Conservation (phyloP, 2,797 vertebrate genomes). For the Thamnophis elegans region DNA sequence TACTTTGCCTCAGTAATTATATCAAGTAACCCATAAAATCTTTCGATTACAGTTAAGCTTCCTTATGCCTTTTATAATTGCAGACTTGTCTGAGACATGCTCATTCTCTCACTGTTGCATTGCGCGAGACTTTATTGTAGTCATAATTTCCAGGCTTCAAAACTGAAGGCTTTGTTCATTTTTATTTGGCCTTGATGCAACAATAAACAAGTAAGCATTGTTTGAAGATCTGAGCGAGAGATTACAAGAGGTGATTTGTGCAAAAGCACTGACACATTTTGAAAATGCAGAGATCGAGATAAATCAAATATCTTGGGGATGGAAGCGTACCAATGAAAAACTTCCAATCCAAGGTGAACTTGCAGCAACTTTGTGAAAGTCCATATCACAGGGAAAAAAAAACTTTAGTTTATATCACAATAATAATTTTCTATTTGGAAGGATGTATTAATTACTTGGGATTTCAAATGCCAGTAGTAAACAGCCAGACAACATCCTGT, state of each 20-base stretch:
- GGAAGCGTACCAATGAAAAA: not conserved
- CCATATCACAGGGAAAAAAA: not conserved
- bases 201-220: not conserved
- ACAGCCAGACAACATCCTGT: not conserved
- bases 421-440: not conserved
- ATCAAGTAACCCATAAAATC: not conserved
- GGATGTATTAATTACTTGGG: too few relatives aligned
- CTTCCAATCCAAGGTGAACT: not conserved
- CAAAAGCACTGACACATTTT: not conserved
- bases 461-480: not conserved
- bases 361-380: not conserved
- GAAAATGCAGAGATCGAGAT: not conserved
- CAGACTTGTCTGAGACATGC: not conserved
- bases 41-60: not conserved
- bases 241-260: not conserved
- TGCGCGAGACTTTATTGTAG: not conserved
- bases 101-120: not conserved
- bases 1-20: not conserved
- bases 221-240: not conserved
- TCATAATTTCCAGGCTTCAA: not conserved
- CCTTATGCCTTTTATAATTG: not conserved
- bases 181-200: not conserved
- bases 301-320: not conserved
- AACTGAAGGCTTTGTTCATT: not conserved
- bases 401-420: not conserved